A percentile compares a stretch with the other conserved stretches of the same genome.
Conservation (phyloP, 2,113 vertebrate genomes). For the Rhinopomastus cyanomelas region DNA sequence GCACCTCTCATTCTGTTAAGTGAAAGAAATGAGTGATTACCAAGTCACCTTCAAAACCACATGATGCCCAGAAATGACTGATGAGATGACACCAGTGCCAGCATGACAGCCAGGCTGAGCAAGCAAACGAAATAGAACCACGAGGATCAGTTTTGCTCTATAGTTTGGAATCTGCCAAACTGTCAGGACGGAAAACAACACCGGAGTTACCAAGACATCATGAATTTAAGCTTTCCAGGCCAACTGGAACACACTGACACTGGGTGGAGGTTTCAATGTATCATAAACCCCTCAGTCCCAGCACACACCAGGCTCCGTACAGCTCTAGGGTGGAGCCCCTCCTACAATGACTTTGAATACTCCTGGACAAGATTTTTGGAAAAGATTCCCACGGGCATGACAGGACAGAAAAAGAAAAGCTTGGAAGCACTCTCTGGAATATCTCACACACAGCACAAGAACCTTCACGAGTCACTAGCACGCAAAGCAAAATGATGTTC, state of each 20-base stretch:
- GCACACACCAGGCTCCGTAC: background rate
- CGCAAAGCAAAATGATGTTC: background rate
- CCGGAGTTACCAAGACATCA: background rate
- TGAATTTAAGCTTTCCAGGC: background rate
- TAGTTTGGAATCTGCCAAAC: background rate
- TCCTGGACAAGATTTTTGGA: constrained; percentile 31
- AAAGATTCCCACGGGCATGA: background rate
- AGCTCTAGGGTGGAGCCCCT: constrained; percentile 10
- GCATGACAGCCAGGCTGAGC: background rate
- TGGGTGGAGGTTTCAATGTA: background rate
- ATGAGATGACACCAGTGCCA: background rate
- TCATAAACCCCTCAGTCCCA: background rate
- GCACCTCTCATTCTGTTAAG: background rate
- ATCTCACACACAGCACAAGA: background rate
- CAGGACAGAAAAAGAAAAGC: background rate
- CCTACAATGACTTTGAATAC: background rate
- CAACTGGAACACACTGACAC: background rate
- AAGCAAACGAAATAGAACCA: background rate
- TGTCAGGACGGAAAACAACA: background rate
- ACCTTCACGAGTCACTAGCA: background rate
- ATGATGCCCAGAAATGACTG: fast-evolving
- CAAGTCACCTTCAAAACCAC: background rate
- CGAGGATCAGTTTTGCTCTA: background rate
- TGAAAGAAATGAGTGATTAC: background rate
- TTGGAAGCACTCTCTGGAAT: constrained; percentile 23